Evolutionary conservation across 2,797 vertebrate species (phyloP).

Genomic region (Macropus fuliginosus): DNA sequence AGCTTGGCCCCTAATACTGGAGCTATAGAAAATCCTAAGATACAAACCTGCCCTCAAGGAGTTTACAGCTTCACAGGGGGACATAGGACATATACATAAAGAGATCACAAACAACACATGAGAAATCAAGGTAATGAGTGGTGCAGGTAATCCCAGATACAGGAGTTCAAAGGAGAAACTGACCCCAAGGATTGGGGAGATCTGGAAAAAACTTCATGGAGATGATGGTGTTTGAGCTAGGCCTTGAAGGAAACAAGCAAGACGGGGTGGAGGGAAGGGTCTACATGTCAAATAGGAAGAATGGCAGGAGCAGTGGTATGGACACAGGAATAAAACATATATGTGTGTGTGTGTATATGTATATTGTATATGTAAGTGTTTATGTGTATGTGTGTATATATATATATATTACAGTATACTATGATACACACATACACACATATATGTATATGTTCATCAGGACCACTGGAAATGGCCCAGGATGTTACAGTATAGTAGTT

Average conservation of each 20-base stretch:
- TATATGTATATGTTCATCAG: too few species aligned
- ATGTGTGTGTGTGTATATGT: too few species aligned
- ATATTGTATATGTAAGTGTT: too few species aligned
- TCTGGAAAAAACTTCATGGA: background rate
- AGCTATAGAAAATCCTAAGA: background rate
- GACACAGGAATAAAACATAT: background rate
- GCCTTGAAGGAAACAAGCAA: background rate
- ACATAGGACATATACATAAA: background rate
- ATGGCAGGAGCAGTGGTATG: background rate
- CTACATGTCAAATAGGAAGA: background rate
- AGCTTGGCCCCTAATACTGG: background rate
- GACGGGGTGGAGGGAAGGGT: background rate
- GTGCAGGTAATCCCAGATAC: background rate
- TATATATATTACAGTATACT: too few species aligned
- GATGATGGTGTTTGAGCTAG: background rate
- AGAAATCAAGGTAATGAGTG: background rate
- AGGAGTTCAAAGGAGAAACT: background rate
- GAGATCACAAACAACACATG: background rate
- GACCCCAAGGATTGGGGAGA: background rate
- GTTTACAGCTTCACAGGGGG: background rate
- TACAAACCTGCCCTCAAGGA: background rate
- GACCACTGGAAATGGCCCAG: too few species aligned
- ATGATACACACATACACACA: too few species aligned
- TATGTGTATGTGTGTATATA: too few species aligned
- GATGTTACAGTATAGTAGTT: too few species aligned